Percentiles rank a stretch among this genome's conserved stretches.
These are phyloP conservation scores for Mycalesis mineus DNA, from an alignment of 2,888 invertebrate species.

Conservation along the genomic window DNA sequence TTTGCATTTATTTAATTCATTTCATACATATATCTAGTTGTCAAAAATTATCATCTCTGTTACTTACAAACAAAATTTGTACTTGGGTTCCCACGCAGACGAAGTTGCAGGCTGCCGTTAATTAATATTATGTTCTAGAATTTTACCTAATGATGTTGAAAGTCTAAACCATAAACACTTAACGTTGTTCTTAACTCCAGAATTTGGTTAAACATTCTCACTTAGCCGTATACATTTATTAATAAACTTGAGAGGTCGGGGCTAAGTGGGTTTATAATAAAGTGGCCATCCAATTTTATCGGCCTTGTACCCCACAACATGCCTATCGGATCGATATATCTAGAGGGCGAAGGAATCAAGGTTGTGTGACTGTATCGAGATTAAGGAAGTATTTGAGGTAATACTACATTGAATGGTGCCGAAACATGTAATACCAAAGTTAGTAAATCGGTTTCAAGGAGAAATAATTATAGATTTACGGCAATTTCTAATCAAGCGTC, in stretches of 20 bases:
- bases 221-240: background rate
- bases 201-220: background rate
- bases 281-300: constrained; percentile 15
- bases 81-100: too few relatives aligned
- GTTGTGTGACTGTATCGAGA: constrained; percentile 12
- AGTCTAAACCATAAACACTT: background rate
- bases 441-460: background rate
- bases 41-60: too few relatives aligned
- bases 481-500: too few relatives aligned
- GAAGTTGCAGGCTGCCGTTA: too few relatives aligned
- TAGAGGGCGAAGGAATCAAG: constrained; percentile 19
- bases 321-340: constrained; percentile 13
- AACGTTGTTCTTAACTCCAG: background rate
- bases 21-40: too few relatives aligned
- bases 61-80: too few relatives aligned
- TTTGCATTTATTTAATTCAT: too few relatives aligned
- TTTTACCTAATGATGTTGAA: background rate
- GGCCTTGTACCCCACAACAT: constrained; percentile 6
- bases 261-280: constrained; percentile 7
- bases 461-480: background rate
- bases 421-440: constrained; percentile 1
- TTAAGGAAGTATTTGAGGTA: constrained; percentile 21
- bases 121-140: background rate
- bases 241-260: constrained; percentile 3
- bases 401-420: background rate